Conservation (phyloP, 2,888 invertebrate genomes). For the Gymnosoma rotundatum region DNA sequence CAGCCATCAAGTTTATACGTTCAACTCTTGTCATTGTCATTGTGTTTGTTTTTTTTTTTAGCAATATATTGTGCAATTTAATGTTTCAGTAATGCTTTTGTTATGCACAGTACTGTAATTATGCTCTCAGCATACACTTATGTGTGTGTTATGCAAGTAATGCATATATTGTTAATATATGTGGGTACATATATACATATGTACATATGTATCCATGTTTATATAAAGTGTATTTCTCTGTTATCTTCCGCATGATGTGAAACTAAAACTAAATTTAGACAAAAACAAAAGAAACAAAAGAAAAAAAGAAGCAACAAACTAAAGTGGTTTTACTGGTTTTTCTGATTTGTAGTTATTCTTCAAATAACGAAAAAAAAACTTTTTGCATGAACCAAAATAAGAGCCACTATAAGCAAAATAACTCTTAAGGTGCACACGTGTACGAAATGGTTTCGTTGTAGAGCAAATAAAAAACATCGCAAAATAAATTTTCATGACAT, state of each 20-base stretch:
- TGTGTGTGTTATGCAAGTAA: neutral
- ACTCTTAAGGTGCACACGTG: neutral
- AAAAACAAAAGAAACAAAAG: conserved; percentile 21
- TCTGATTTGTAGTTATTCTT: conserved; percentile 19
- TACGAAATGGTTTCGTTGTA: neutral
- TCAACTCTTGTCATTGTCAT: too few relatives aligned
- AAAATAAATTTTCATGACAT: neutral
- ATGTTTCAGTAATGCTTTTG: too few relatives aligned
- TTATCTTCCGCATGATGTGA: conserved; percentile 48
- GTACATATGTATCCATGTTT: neutral
- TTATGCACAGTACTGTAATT: too few relatives aligned
- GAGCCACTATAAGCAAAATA: neutral
- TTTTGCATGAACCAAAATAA: conserved; percentile 16
- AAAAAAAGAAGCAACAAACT: neutral
- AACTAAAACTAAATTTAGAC: conserved; percentile 33
- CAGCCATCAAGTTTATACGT: too few relatives aligned
- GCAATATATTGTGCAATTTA: too few relatives aligned
- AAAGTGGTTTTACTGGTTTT: conserved; percentile 52
- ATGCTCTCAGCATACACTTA: too few relatives aligned
- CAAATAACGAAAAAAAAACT: conserved; percentile 16
- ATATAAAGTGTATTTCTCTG: conserved; percentile 25
- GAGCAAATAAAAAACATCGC: neutral
- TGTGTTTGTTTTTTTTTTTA: too few relatives aligned
- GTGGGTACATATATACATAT: neutral
- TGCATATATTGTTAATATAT: too few relatives aligned